phyloP scores from a whole-genome alignment of 2,888 invertebrate species.

The Stenchaetothrips biformis region DNA sequence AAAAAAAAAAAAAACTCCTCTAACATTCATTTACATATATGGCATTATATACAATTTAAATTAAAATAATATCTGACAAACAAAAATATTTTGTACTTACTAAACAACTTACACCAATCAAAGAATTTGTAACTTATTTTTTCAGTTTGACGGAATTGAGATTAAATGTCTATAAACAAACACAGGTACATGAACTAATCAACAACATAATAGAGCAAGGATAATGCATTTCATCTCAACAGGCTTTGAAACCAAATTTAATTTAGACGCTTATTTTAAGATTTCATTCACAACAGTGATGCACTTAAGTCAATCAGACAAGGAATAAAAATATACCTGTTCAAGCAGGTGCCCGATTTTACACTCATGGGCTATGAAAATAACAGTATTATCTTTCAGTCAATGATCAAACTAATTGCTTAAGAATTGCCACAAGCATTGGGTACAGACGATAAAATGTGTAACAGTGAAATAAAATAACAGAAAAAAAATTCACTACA shows the following conservation, averaged over 20 bases:
- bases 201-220: too few relatives aligned
- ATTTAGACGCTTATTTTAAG: too few relatives aligned
- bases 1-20: background rate
- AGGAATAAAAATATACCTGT: too few relatives aligned
- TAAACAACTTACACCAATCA: background rate
- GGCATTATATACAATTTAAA: conserved; percentile 8
- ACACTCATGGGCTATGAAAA: too few relatives aligned
- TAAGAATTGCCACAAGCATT: background rate
- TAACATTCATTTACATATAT: conserved; percentile 8
- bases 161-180: background rate
- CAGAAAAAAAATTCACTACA: too few relatives aligned
- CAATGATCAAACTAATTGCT: too few relatives aligned
- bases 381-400: too few relatives aligned
- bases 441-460: background rate
- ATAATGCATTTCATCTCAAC: too few relatives aligned
- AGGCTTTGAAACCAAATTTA: too few relatives aligned
- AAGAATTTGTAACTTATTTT: background rate
- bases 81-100: conserved; percentile 3
- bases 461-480: background rate
- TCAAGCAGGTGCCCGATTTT: too few relatives aligned
- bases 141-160: background rate
- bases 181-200: background rate
- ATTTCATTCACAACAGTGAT: background rate
- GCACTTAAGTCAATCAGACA: background rate
- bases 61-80: background rate